phyloP scores from a whole-genome alignment of 37 sponge, comb jelly and placozoan genomes.

The Cladorhizidae sp. region DNA sequence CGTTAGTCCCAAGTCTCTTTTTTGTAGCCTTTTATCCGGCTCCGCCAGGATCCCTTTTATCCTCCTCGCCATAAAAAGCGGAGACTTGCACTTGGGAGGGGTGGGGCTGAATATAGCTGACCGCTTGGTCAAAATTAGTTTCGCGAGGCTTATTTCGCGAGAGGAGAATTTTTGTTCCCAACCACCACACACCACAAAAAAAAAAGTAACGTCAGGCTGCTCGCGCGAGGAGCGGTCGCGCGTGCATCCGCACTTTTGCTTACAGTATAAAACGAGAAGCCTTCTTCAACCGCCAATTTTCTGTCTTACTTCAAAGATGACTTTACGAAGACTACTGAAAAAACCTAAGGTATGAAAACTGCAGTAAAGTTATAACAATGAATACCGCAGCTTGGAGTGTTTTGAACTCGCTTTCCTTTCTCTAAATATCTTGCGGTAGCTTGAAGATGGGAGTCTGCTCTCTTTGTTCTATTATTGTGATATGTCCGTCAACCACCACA shows the following conservation, averaged over 20 bases:
- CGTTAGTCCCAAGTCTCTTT: not conserved
- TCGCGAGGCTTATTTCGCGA: too few species aligned
- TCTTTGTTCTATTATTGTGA: conserved; percentile 80
- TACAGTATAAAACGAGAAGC: too few species aligned
- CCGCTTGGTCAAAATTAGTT: too few species aligned
- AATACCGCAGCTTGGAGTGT: not conserved
- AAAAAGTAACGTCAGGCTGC: too few species aligned
- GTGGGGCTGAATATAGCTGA: too few species aligned
- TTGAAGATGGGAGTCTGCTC: conserved; percentile 53
- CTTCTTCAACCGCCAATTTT: not conserved
- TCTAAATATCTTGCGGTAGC: conserved; percentile 30
- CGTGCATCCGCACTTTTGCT: too few species aligned
- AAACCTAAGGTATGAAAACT: conserved; percentile 45
- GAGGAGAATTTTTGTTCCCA: too few species aligned
- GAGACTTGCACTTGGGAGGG: too few species aligned
- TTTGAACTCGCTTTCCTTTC: not conserved
- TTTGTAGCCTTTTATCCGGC: not conserved
- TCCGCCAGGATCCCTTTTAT: too few species aligned
- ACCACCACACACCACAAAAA: too few species aligned
- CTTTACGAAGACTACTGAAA: conserved; percentile 36
- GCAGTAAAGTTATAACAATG: not conserved
- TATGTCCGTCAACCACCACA: conserved; percentile 54
- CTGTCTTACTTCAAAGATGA: conserved; percentile 18
- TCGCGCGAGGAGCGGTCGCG: too few species aligned
- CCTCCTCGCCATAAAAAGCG: too few species aligned